Evolutionary conservation across 2,888 invertebrate species (phyloP).

Genomic region (Scaptomyza parva): DNA sequence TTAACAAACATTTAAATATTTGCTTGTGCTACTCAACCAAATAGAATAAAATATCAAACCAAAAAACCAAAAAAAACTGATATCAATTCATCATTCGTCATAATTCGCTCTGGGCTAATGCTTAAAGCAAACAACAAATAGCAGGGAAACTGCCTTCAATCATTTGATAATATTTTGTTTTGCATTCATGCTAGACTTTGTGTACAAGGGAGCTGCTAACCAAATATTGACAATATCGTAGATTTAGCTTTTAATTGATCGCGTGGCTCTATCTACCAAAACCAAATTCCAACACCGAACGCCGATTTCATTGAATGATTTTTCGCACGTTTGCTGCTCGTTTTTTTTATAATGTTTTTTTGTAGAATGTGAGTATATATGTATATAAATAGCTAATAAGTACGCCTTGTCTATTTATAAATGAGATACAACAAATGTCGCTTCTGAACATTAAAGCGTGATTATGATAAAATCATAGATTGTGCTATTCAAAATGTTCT

Average conservation of each 20-base stretch:
- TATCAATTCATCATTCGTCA: slow-evolving; percentile 58
- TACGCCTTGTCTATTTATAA: slow-evolving; percentile 5
- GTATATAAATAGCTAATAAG: slow-evolving; percentile 1
- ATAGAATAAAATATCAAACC: background rate
- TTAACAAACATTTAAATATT: slow-evolving; percentile 46
- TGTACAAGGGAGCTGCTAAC: no score
- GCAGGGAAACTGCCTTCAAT: slow-evolving; percentile 53
- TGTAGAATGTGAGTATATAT: background rate
- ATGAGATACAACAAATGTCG: background rate
- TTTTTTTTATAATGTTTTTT: background rate
- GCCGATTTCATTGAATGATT: slow-evolving; percentile 60
- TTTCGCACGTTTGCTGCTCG: slow-evolving; percentile 60
- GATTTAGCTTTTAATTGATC: slow-evolving; percentile 62
- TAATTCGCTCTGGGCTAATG: slow-evolving; percentile 66
- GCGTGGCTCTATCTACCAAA: slow-evolving; percentile 34
- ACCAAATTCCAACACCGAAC: slow-evolving; percentile 25
- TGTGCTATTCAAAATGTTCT: background rate
- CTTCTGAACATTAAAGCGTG: background rate
- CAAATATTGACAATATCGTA: slow-evolving; percentile 58
- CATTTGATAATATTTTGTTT: slow-evolving; percentile 75
- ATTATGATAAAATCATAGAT: background rate
- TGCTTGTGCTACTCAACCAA: slow-evolving; percentile 6
- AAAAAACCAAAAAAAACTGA: slow-evolving; percentile 4
- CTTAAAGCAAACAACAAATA: slow-evolving; percentile 45
- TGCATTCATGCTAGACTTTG: slow-evolving; percentile 47